Conservation (phyloP, 2,888 invertebrate species). For the Xanthorhoe spadicearia region DNA sequence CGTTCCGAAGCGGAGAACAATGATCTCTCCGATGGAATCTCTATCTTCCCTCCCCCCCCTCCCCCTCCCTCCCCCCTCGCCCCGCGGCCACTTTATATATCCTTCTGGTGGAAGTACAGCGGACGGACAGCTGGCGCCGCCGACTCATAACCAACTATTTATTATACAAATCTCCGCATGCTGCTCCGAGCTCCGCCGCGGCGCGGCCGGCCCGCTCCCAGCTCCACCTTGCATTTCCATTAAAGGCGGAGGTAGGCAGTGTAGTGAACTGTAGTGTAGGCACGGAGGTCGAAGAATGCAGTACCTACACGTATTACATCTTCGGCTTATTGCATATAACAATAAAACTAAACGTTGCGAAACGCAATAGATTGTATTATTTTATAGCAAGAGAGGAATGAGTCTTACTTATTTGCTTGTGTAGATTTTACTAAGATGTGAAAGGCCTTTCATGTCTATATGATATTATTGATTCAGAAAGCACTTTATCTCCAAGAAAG, state of each 20-base stretch:
- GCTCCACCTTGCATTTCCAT: no score
- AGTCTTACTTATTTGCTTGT: neutral
- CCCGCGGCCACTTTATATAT: conserved; percentile 22
- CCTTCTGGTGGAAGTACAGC: conserved; percentile 21
- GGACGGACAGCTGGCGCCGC: conserved; percentile 7
- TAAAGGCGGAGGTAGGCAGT: no score
- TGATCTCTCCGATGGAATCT: conserved; percentile 25
- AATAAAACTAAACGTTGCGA: no score
- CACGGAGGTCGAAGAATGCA: no score
- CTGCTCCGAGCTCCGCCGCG: neutral
- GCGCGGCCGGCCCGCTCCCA: neutral
- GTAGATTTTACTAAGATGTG: neutral
- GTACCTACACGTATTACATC: no score
- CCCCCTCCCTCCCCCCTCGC: conserved; percentile 2
- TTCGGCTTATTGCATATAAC: no score
- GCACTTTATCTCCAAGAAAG: conserved; percentile 10
- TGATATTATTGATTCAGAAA: neutral
- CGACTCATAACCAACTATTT: neutral
- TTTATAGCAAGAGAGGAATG: no score
- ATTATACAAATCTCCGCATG: neutral
- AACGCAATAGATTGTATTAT: no score
- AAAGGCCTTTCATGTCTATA: neutral
- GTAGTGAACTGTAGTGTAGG: no score
- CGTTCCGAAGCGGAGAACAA: conserved; percentile 27
- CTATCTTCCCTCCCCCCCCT: conserved; percentile 15